phyloP scores from a whole-genome alignment of 30 jellyfish, hydroid and myxozoan species.

The Chrysaora quinquecirrha region DNA sequence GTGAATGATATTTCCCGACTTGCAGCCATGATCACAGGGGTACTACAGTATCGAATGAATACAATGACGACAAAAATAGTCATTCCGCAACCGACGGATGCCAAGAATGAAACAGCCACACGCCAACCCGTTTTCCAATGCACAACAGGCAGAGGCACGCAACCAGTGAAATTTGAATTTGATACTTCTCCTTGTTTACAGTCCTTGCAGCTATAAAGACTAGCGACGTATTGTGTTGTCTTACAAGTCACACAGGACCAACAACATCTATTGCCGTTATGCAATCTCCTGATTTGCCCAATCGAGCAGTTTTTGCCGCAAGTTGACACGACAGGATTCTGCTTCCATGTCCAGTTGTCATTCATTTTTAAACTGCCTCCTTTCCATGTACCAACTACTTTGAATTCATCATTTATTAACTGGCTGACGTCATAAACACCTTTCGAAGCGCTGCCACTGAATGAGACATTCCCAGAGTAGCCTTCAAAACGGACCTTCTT shows the following conservation, averaged over 20 bases:
- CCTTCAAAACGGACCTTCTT: slow-evolving; percentile 72
- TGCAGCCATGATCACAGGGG: slow-evolving; percentile 89
- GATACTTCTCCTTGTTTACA: slow-evolving; percentile 48
- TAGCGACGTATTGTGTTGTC: slow-evolving; percentile 53
- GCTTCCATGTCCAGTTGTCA: slow-evolving; percentile 7
- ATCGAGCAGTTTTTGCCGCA: slow-evolving; percentile 67
- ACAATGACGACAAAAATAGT: slow-evolving; percentile 63
- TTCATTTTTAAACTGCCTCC: slow-evolving; percentile 51
- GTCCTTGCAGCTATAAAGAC: slow-evolving; percentile 42
- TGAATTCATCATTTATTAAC: slow-evolving; percentile 38
- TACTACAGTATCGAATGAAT: slow-evolving; percentile 47
- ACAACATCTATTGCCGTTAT: slow-evolving; percentile 61
- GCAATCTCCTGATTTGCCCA: slow-evolving; percentile 34
- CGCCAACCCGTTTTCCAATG: slow-evolving; percentile 78
- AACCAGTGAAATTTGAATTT: slow-evolving; percentile 37
- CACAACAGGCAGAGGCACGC: slow-evolving; percentile 46
- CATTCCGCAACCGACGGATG: slow-evolving; percentile 76
- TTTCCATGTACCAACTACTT: slow-evolving; percentile 76
- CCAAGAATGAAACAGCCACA: slow-evolving; percentile 60
- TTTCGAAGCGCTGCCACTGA: slow-evolving; percentile 33
- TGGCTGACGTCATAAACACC: slow-evolving; percentile 72
- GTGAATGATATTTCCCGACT: slow-evolving; percentile 84
- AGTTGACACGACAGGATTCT: slow-evolving; percentile 21
- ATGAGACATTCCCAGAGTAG: slow-evolving; percentile 64
- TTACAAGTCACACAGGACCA: slow-evolving; percentile 81